phyloP scores from a whole-genome alignment of 2,797 vertebrate species.

The Crocodylus rhombifer region DNA sequence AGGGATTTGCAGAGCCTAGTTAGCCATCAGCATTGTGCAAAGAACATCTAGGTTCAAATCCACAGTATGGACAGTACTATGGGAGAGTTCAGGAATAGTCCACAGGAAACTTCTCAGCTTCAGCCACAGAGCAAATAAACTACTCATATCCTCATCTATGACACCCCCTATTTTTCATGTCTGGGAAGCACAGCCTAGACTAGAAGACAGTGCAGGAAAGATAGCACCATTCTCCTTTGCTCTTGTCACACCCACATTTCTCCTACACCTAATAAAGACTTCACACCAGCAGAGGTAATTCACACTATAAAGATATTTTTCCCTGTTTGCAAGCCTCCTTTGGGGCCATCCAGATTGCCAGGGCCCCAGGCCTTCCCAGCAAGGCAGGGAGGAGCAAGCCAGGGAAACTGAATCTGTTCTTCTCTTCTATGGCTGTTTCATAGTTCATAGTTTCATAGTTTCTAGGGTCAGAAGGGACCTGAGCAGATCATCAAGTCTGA shows the following conservation, averaged over 20 bases:
- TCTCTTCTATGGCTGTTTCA: not conserved
- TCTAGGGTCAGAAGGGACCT: no score
- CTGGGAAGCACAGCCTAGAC: no score
- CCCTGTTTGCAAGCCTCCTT: not conserved
- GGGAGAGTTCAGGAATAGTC: not conserved
- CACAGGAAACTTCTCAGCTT: not conserved
- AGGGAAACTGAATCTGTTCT: not conserved
- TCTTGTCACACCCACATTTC: not conserved
- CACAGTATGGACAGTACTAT: not conserved
- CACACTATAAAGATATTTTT: not conserved
- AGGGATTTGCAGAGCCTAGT: not conserved
- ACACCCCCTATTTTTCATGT: no score
- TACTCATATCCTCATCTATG: not conserved
- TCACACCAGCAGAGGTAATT: not conserved
- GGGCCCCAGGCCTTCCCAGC: not conserved
- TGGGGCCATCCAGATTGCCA: not conserved
- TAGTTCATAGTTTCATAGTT: no score
- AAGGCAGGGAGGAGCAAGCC: not conserved
- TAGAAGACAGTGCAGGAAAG: no score
- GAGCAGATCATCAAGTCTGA: no score
- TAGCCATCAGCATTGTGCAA: not conserved
- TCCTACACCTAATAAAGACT: not conserved
- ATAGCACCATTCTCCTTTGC: not conserved
- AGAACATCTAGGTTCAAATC: not conserved
- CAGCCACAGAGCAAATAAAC: not conserved